Evolutionary conservation across 2,888 invertebrate species (phyloP).

Genomic region (Morpho helenor): DNA sequence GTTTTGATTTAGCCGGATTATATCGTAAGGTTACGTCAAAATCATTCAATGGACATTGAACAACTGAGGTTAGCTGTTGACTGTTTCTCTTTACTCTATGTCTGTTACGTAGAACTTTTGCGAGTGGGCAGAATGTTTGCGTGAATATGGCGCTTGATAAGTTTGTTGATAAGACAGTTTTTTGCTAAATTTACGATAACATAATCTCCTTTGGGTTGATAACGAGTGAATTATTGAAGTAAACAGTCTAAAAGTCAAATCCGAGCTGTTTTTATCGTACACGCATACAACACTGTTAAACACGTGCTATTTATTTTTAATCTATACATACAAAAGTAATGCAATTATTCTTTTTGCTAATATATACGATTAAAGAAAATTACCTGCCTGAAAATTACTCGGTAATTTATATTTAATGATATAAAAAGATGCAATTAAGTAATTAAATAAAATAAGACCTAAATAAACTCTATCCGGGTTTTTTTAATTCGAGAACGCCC

Average conservation of each 20-base stretch:
- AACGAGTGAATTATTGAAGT: background rate
- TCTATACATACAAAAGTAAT: no score
- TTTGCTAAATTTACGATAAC: constrained; percentile 9
- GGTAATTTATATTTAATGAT: no score
- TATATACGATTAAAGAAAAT: no score
- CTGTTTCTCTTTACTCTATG: background rate
- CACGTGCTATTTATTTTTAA: no score
- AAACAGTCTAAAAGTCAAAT: background rate
- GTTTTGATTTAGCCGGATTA: constrained; percentile 27
- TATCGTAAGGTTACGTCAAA: constrained; percentile 19
- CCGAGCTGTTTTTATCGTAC: background rate
- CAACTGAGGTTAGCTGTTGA: constrained; percentile 15
- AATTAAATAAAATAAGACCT: no score
- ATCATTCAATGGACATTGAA: constrained; percentile 4
- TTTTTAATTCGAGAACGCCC: no score
- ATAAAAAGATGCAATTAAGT: no score
- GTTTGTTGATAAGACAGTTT: background rate
- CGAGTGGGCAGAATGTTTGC: background rate
- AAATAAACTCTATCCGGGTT: no score
- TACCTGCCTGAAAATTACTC: no score
- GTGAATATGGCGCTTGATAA: constrained; percentile 11
- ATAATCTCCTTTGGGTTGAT: constrained; percentile 5
- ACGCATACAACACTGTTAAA: no score
- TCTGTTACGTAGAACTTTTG: background rate
- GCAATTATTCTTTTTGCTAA: no score